Percentiles rank a stretch among this genome's conserved stretches.
Conservation (phyloP, 2,797 vertebrate genomes). For the Phylloscopus collybita region DNA sequence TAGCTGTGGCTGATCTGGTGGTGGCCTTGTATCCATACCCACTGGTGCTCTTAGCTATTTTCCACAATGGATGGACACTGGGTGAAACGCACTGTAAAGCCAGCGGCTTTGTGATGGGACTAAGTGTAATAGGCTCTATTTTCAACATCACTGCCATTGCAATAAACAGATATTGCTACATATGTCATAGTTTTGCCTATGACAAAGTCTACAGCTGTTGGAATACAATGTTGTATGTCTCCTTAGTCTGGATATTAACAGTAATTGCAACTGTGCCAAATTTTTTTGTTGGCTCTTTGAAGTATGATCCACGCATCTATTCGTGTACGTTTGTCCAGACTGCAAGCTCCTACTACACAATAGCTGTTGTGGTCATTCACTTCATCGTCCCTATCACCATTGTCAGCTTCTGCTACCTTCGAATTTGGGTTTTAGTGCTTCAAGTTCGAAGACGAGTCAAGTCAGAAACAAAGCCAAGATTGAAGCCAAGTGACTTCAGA, state of each 20-base stretch:
- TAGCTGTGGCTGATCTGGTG: constrained; percentile 87
- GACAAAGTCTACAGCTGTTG: constrained; percentile 80
- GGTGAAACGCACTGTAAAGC: constrained; percentile 87
- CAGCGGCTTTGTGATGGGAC: constrained; percentile 88
- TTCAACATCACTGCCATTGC: constrained; percentile 90
- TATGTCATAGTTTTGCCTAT: constrained; percentile 86
- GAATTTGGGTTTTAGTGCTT: constrained; percentile 88
- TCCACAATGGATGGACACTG: constrained; percentile 85
- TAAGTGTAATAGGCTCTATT: constrained; percentile 89
- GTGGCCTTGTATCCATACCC: constrained; percentile 90
- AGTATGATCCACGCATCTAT: constrained; percentile 85
- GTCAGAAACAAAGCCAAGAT: constrained; percentile 77
- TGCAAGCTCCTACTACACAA: constrained; percentile 83
- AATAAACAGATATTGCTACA: constrained; percentile 88
- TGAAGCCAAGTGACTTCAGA: constrained; percentile 81
- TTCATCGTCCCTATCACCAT: constrained; percentile 86
- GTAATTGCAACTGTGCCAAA: constrained; percentile 84
- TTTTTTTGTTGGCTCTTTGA: constrained; percentile 86
- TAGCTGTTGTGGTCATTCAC: constrained; percentile 83
- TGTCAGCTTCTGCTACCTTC: constrained; percentile 88
- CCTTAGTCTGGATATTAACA: constrained; percentile 85
- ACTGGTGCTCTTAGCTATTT: constrained; percentile 85
- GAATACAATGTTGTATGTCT: constrained; percentile 80
- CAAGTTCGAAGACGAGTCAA: constrained; percentile 84
- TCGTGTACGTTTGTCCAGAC: constrained; percentile 89